phyloP scores from a whole-genome alignment of 1,140 invertebrate species.

The Anastrepha ludens region DNA sequence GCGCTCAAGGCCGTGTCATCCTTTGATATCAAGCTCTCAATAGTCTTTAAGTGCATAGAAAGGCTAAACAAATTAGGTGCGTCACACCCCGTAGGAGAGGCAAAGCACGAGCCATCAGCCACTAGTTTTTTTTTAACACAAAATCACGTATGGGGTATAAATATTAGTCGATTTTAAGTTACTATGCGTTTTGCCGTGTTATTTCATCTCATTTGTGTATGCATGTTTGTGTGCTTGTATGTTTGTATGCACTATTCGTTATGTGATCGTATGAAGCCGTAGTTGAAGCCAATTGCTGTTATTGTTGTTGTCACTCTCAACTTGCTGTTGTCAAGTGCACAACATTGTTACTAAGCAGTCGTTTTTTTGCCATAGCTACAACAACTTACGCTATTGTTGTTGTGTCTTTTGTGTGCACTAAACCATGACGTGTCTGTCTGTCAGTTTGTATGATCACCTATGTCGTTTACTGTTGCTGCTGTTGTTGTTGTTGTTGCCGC shows the following conservation, averaged over 20 bases:
- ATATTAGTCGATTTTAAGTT: not conserved
- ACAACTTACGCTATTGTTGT: constrained; percentile 30
- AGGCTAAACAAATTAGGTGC: too few relatives aligned
- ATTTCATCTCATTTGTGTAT: too few relatives aligned
- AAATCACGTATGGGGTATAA: not conserved
- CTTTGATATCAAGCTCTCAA: too few relatives aligned
- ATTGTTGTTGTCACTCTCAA: not conserved
- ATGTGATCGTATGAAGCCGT: constrained; percentile 6
- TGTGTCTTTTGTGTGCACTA: constrained; percentile 32
- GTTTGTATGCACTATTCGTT: not conserved
- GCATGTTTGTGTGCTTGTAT: not conserved
- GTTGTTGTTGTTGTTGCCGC: not conserved
- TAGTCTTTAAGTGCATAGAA: too few relatives aligned
- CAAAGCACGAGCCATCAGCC: too few relatives aligned
- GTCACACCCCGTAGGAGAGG: too few relatives aligned
- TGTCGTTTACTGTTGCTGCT: not conserved
- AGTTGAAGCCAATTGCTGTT: not conserved
- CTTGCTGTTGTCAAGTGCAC: constrained; percentile 32
- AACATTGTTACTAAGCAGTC: not conserved
- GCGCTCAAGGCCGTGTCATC: too few relatives aligned
- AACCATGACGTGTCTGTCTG: constrained; percentile 21
- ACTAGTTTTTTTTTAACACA: too few relatives aligned
- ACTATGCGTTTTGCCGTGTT: too few relatives aligned
- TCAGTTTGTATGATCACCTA: constrained; percentile 17
- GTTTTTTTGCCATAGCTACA: not conserved